These are phyloP conservation scores for Scomberomorus guttatus DNA, from an alignment of 2,797 vertebrate genomes.

Conservation along the genomic window DNA sequence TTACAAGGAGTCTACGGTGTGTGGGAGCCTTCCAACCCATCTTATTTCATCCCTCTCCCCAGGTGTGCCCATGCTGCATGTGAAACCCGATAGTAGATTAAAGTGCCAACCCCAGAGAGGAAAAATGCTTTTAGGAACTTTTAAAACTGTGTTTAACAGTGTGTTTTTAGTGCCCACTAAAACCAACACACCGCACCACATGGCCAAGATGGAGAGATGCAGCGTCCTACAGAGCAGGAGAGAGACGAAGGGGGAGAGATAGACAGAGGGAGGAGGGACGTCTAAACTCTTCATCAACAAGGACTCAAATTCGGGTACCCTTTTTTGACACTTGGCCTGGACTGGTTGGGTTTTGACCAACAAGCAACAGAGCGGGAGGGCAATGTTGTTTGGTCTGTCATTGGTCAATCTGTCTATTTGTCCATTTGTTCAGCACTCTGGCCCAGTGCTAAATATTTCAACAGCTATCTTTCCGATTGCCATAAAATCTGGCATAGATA, in stretches of 20 bases:
- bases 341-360: slow-evolving; percentile 3
- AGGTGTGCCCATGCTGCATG: slow-evolving; percentile 76
- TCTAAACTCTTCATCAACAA: slow-evolving; percentile 11
- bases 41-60: slow-evolving; percentile 76
- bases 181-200: slow-evolving; percentile 78
- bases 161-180: slow-evolving; percentile 87
- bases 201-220: slow-evolving; percentile 65
- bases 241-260: slow-evolving; percentile 34
- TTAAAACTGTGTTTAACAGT: slow-evolving; percentile 87
- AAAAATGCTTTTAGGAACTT: slow-evolving; percentile 89
- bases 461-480: background rate
- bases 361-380: background rate
- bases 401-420: background rate
- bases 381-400: background rate
- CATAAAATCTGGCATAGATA: background rate
- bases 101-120: slow-evolving; percentile 81
- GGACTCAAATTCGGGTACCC: slow-evolving; percentile 6
- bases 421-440: no score
- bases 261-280: slow-evolving; percentile 14
- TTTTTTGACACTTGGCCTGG: slow-evolving; percentile 23
- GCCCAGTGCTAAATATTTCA: background rate
- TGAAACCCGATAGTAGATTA: slow-evolving; percentile 87
- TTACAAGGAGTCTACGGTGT: slow-evolving; percentile 79
- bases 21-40: slow-evolving; percentile 70
- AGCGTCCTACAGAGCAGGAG: slow-evolving; percentile 40